Evolutionary conservation across 23 tunicate genomes (phyloP), one percentile per base, ranked within the genome.

Genomic region (Styela plicata): DNA sequence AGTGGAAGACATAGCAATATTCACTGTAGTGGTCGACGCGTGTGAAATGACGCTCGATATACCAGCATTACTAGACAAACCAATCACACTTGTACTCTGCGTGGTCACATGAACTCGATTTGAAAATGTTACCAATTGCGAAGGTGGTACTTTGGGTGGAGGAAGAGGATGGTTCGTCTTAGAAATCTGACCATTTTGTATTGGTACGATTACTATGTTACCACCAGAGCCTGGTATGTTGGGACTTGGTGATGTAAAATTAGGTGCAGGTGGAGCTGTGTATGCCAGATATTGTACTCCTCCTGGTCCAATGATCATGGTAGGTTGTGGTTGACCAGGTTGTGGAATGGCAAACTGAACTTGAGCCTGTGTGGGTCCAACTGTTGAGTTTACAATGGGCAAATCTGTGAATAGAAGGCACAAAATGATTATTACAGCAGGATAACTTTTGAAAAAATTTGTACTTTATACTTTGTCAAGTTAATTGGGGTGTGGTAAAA

Each of bases 141-240:
- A n/a, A n/a, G n/a, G n/a, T 13, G 57, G 34, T 36, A 32, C 5
- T 32, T 71, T 71, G 7, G 35, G 24, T 21, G 77, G 32, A 21
- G 37, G 37, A 28, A 71, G 17, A 3, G 77, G 77, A 33, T 71
- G 77, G 37, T 30, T 32, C 16, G 16, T 19, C 21, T 31, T 36
- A 23, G 81, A 76, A 33, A 76, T 76, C 81, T 76, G 81, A 7
- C 81, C 81, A 26, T 76, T 36, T 25, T 76, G 81, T 44, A 76
- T 19, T 7, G 81, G 81, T 24, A 76, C 81, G 10, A 76, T 76
- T 10, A 76, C 81, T 23, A 76, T 76, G 26, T 76, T 76, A 20
- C 57, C 57, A 13, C 57, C 57, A 44, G 57, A 7, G 20, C 77
- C 77, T 3, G 34, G 77, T 5, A 30, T 36, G 17, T 71, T 71